These are phyloP conservation scores for Nematolebias whitei DNA, from an alignment of 2,113 vertebrate species.

Conservation along the genomic window DNA sequence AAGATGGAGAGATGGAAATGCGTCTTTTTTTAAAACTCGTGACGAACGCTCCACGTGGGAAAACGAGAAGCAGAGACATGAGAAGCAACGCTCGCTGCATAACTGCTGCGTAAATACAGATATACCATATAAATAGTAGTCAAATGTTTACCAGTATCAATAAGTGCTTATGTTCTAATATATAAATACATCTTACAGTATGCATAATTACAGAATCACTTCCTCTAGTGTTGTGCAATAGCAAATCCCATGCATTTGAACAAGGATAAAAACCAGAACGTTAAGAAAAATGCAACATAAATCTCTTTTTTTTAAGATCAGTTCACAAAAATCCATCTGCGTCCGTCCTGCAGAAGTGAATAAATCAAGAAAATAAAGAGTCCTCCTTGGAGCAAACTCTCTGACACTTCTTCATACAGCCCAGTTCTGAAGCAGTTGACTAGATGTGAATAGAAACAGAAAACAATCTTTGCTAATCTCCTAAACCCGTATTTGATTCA, in stretches of 20 bases:
- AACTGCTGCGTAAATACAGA: slow-evolving; percentile 78
- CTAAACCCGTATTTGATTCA: too few species aligned
- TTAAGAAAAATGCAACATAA: slow-evolving; percentile 93
- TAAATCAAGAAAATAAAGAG: slow-evolving; percentile 87
- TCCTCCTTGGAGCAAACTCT: slow-evolving; percentile 89
- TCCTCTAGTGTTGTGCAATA: slow-evolving; percentile 93
- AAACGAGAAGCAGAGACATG: slow-evolving; percentile 53
- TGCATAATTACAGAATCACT: slow-evolving; percentile 84
- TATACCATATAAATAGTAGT: slow-evolving; percentile 81
- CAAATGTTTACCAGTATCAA: slow-evolving; percentile 80
- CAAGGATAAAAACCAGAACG: slow-evolving; percentile 95
- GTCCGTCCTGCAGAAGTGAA: slow-evolving; percentile 85
- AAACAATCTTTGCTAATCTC: too few species aligned
- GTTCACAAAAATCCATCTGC: slow-evolving; percentile 92
- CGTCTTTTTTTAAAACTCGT: slow-evolving; percentile 60
- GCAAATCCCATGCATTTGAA: slow-evolving; percentile 94
- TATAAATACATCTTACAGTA: slow-evolving; percentile 99
- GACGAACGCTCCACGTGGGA: slow-evolving; percentile 39
- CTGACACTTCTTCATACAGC: slow-evolving; percentile 81
- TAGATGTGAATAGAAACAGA: too few species aligned
- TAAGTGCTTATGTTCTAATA: slow-evolving; percentile 88
- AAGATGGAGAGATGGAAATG: slow-evolving; percentile 70
- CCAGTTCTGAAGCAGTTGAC: too few species aligned
- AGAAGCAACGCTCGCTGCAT: slow-evolving; percentile 74
- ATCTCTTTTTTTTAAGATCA: slow-evolving; percentile 89